Conservation (phyloP, 2,113 vertebrate species). For the Melospiza melodia region DNA sequence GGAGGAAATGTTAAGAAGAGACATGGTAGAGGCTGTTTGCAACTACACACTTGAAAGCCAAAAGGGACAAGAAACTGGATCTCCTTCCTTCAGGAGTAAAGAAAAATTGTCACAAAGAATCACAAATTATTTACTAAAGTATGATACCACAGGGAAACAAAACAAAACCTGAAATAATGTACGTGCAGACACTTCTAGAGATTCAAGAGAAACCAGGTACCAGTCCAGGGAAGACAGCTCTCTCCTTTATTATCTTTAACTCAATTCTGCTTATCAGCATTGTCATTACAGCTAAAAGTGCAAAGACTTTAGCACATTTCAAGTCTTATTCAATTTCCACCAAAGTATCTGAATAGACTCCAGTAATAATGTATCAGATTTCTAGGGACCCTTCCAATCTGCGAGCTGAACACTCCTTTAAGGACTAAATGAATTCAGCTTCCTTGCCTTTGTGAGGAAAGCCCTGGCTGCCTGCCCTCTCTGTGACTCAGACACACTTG, state of each 20-base stretch:
- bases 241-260: background rate
- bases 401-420: background rate
- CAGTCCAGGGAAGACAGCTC: background rate
- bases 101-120: conserved; percentile 43
- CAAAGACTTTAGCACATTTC: conserved; percentile 25
- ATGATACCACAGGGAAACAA: conserved; percentile 34
- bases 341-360: background rate
- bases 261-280: conserved; percentile 29
- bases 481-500: conserved; percentile 12
- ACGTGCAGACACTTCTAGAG: background rate
- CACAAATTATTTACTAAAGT: conserved; percentile 56
- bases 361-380: background rate
- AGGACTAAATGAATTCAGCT: background rate
- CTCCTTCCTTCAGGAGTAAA: background rate
- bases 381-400: background rate
- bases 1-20: background rate
- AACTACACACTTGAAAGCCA: conserved; percentile 4
- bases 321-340: background rate
- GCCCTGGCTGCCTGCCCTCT: background rate
- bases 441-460: background rate
- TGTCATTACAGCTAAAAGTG: background rate
- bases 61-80: conserved; percentile 2
- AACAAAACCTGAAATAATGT: conserved; percentile 30
- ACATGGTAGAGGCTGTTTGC: background rate
- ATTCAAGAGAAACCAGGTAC: background rate